Conservation (phyloP, 2,888 invertebrate genomes). For the Silvanus unidentatus region DNA sequence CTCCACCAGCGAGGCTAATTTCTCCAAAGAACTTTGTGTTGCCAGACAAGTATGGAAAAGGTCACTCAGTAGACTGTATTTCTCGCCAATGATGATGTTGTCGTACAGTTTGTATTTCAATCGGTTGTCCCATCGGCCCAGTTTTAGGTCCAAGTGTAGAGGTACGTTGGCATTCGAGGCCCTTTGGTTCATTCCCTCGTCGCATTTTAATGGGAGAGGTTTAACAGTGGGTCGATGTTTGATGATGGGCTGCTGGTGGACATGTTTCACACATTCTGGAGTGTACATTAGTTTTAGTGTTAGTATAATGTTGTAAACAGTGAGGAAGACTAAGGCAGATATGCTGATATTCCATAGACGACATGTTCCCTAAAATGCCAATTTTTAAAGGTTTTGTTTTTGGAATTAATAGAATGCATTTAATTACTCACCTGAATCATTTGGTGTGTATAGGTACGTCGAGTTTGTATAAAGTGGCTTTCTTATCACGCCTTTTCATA, state of each 20-base stretch:
- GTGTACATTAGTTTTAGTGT: slow-evolving; percentile 54
- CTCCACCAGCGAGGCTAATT: slow-evolving; percentile 67
- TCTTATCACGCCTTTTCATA: no score
- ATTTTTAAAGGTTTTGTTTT: no score
- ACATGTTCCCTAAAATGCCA: slow-evolving; percentile 48
- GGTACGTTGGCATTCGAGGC: slow-evolving; percentile 35
- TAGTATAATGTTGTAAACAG: slow-evolving; percentile 58
- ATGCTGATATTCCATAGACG: slow-evolving; percentile 66
- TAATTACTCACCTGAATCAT: slow-evolving; percentile 5
- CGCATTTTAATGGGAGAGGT: slow-evolving; percentile 23
- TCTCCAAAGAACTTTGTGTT: slow-evolving; percentile 80
- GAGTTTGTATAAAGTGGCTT: no score
- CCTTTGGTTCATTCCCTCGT: slow-evolving; percentile 14
- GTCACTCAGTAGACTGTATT: slow-evolving; percentile 57
- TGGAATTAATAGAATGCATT: no score
- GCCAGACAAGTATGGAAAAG: slow-evolving; percentile 60
- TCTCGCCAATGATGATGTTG: slow-evolving; percentile 62
- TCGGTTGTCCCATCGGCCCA: slow-evolving; percentile 71
- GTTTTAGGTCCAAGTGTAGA: slow-evolving; percentile 56
- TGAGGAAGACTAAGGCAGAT: slow-evolving; percentile 58
- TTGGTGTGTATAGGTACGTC: neutral
- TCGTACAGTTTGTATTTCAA: slow-evolving; percentile 68
- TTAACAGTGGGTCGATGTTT: slow-evolving; percentile 39
- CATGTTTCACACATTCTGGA: slow-evolving; percentile 6
- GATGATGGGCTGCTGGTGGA: slow-evolving; percentile 21